Evolutionary conservation across 2,797 vertebrate species (phyloP).

Genomic region (Poecilia picta): DNA sequence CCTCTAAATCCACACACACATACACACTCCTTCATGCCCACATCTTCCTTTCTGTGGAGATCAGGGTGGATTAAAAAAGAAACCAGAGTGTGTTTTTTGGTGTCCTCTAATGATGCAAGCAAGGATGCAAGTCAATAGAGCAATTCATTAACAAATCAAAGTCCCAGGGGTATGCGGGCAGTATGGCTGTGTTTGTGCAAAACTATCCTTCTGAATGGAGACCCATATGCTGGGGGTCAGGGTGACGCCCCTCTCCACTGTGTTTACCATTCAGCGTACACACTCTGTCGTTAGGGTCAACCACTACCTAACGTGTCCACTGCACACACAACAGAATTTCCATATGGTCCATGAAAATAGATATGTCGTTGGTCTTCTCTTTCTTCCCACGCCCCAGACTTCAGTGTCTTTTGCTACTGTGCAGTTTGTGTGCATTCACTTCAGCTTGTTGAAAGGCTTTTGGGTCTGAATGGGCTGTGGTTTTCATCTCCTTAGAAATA

Average conservation of each 20-base stretch:
- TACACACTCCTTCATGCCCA: conserved; percentile 37
- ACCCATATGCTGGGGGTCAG: conserved; percentile 98
- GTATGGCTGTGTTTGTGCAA: conserved; percentile 88
- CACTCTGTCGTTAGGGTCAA: conserved; percentile 94
- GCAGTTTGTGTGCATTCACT: conserved; percentile 43
- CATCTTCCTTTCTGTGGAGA: conserved; percentile 63
- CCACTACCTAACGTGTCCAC: conserved; percentile 90
- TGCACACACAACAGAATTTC: conserved; percentile 96
- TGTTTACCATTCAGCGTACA: conserved; percentile 91
- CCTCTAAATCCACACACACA: background rate
- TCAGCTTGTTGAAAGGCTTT: conserved; percentile 64
- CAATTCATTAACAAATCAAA: conserved; percentile 99
- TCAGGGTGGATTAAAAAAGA: conserved; percentile 60
- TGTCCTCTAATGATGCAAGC: conserved; percentile 96
- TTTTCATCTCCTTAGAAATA: conserved; percentile 36
- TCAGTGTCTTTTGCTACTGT: conserved; percentile 23
- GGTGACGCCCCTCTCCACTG: conserved; percentile 89
- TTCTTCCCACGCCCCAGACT: conserved; percentile 90
- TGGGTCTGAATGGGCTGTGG: conserved; percentile 26
- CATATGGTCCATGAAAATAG: conserved; percentile 98
- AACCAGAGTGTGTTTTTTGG: conserved; percentile 88
- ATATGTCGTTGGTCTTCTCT: conserved; percentile 83
- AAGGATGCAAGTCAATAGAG: conserved; percentile 98
- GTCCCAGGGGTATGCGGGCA: conserved; percentile 87
- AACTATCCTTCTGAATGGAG: conserved; percentile 89